Conservation (phyloP, 2,797 vertebrate species). For the Alfaro cultratus region DNA sequence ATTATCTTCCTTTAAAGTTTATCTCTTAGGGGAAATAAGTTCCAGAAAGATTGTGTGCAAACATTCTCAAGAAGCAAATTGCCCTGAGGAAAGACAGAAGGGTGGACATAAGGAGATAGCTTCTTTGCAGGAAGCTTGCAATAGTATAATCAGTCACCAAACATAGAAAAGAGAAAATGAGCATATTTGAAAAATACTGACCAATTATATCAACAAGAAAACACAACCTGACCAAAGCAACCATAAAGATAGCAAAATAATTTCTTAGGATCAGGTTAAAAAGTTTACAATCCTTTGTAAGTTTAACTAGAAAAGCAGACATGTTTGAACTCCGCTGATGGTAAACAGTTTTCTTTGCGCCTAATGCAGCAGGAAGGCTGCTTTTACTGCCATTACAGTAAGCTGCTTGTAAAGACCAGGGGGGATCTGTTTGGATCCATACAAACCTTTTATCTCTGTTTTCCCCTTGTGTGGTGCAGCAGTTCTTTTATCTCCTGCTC, state of each 20-base stretch:
- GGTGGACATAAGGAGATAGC: conserved; percentile 33
- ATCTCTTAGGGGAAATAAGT: conserved; percentile 23
- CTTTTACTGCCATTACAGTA: conserved; percentile 50
- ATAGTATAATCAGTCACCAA: conserved; percentile 31
- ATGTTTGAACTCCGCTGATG: conserved; percentile 23
- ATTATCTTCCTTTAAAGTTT: conserved; percentile 50
- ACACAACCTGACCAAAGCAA: neutral
- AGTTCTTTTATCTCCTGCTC: conserved; percentile 43
- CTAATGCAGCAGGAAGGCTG: conserved; percentile 42
- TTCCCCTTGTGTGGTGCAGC: conserved; percentile 54
- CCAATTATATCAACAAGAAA: neutral
- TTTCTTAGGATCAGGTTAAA: neutral
- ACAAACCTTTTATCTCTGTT: conserved; percentile 24
- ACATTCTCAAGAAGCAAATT: conserved; percentile 29
- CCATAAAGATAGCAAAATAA: neutral
- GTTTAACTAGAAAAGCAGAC: neutral
- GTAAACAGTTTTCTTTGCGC: conserved; percentile 28
- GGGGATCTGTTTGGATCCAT: conserved; percentile 39
- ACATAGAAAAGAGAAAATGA: conserved; percentile 6
- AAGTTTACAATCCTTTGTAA: neutral
- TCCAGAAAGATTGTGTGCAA: conserved; percentile 40
- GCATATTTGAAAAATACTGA: neutral
- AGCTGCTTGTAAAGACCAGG: conserved; percentile 43
- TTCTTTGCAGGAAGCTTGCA: conserved; percentile 25
- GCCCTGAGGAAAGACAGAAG: conserved; percentile 35